phyloP scores from a whole-genome alignment of 2,113 vertebrate species.

The Puffinus mauretanicus region DNA sequence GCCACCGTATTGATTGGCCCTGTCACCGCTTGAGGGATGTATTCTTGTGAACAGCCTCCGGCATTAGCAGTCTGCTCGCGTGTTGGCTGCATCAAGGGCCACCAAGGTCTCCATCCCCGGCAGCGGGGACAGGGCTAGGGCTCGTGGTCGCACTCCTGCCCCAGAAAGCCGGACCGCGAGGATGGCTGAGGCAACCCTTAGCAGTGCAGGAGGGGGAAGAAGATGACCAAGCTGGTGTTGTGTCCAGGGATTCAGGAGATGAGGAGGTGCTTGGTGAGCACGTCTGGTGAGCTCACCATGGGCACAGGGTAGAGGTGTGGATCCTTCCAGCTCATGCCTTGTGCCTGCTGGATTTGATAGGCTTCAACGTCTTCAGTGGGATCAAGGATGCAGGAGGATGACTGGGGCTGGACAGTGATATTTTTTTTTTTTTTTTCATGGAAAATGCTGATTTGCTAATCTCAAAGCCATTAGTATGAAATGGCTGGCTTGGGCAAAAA shows the following conservation, averaged over 20 bases:
- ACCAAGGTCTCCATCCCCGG: background rate
- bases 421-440: fast-evolving
- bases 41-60: background rate
- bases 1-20: background rate
- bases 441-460: background rate
- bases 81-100: background rate
- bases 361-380: background rate
- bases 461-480: background rate
- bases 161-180: background rate
- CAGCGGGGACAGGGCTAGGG: background rate
- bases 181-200: background rate
- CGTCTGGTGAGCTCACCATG: background rate
- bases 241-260: background rate
- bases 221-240: background rate
- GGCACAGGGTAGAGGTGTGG: background rate
- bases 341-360: background rate
- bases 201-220: background rate
- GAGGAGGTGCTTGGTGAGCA: background rate
- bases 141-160: fast-evolving
- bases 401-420: background rate
- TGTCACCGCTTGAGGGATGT: background rate
- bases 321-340: background rate
- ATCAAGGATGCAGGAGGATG: background rate
- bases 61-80: background rate
- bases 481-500: background rate